Percentiles rank a stretch among this genome's conserved stretches.
phyloP scores from a whole-genome alignment of 1,140 invertebrate species.

The Colletes latitarsis region DNA sequence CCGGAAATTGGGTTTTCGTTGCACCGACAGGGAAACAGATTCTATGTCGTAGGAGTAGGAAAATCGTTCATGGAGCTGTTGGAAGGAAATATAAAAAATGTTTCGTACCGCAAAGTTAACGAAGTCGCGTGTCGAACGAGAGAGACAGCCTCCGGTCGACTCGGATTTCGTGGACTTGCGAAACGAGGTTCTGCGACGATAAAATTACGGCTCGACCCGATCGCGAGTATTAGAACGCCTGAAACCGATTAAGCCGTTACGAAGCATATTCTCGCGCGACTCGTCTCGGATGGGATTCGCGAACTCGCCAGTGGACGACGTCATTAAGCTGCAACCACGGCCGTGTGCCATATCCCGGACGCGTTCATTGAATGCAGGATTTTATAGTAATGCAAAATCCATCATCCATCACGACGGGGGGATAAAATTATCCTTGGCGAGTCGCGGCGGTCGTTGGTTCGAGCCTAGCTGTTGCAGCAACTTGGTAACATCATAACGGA shows the following conservation, averaged over 20 bases:
- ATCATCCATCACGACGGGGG: slow-evolving; percentile 10
- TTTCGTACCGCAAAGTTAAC: background rate
- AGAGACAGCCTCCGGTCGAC: too few relatives aligned
- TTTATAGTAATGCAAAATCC: slow-evolving; percentile 21
- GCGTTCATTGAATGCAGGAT: slow-evolving; percentile 49
- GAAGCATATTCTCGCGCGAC: slow-evolving; percentile 45
- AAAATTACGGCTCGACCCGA: background rate
- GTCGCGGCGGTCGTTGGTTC: background rate
- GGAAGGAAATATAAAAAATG: too few relatives aligned
- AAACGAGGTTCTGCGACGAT: slow-evolving; percentile 1
- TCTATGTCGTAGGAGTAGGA: too few relatives aligned
- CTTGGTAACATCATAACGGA: background rate
- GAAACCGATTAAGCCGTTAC: slow-evolving; percentile 55
- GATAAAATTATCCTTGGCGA: slow-evolving; percentile 30
- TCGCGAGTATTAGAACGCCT: slow-evolving; percentile 6
- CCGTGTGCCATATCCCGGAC: slow-evolving; percentile 44
- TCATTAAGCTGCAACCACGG: slow-evolving; percentile 50
- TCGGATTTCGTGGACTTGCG: slow-evolving; percentile 8
- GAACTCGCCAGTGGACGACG: slow-evolving; percentile 33
- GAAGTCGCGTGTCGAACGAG: background rate
- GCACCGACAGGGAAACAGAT: too few relatives aligned
- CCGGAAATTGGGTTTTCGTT: too few relatives aligned
- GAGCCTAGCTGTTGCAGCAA: background rate
- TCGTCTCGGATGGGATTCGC: slow-evolving; percentile 29
- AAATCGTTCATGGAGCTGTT: too few relatives aligned